Percentiles rank a stretch among this genome's conserved stretches.
Evolutionary conservation across 1,140 invertebrate genomes (phyloP).

Genomic region (Drosophila miranda): DNA sequence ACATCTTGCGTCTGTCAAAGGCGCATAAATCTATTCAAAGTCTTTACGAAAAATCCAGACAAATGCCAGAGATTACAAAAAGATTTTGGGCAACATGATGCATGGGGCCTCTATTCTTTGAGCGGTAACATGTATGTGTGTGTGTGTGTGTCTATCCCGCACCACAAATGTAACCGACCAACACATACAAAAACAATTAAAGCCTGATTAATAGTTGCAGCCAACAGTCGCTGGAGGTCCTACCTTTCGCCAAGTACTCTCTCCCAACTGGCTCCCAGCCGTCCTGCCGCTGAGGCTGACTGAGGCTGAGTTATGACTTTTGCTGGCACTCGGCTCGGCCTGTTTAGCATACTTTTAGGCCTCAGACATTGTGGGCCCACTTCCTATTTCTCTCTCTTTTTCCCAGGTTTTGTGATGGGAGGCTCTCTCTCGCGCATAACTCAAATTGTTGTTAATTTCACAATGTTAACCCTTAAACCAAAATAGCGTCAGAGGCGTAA

Average conservation of each 20-base stretch:
- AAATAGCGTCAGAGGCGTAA: conserved; percentile 58
- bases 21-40: conserved; percentile 79
- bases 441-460: conserved; percentile 79
- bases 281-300: conserved; percentile 33
- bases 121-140: conserved; percentile 22
- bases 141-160: conserved; percentile 47
- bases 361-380: conserved; percentile 41
- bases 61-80: conserved; percentile 81
- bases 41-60: conserved; percentile 79
- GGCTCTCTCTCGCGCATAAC: conserved; percentile 59
- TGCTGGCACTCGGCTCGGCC: conserved; percentile 39
- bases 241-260: conserved; percentile 73
- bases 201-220: conserved; percentile 80
- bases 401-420: conserved; percentile 1
- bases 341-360: conserved; percentile 78
- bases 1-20: conserved; percentile 78
- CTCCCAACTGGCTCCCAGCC: conserved; percentile 3
- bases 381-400: conserved; percentile 11
- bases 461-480: conserved; percentile 72
- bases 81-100: conserved; percentile 78
- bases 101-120: conserved; percentile 54
- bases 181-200: conserved; percentile 77
- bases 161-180: conserved; percentile 61
- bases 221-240: conserved; percentile 56
- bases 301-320: conserved; percentile 74